Percentiles rank a stretch among this genome's conserved stretches.
phyloP scores from a whole-genome alignment of 1,140 invertebrate genomes.

The Drosophila miranda region DNA sequence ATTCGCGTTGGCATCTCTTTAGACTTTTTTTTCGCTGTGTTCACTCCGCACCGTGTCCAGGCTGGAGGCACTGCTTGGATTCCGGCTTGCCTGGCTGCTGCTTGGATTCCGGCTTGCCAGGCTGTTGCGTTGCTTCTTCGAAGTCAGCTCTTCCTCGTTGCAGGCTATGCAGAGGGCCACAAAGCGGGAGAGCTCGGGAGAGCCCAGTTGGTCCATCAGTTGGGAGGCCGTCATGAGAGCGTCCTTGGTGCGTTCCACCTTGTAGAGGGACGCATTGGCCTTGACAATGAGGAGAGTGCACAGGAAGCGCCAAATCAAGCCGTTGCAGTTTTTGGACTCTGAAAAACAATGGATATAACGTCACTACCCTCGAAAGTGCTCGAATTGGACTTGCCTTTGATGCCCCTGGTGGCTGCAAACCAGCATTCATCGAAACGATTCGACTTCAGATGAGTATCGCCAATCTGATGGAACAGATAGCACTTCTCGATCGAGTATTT shows the following conservation, averaged over 20 bases:
- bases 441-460: slow-evolving; percentile 50
- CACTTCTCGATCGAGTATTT: slow-evolving; percentile 69
- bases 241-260: slow-evolving; percentile 58
- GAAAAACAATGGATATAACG: background rate
- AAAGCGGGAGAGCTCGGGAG: slow-evolving; percentile 27
- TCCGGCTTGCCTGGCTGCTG: too few relatives aligned
- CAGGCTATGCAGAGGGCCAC: slow-evolving; percentile 36
- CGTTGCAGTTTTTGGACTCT: slow-evolving; percentile 66
- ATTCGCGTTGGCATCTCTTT: too few relatives aligned
- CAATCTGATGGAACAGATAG: slow-evolving; percentile 71
- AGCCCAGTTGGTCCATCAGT: slow-evolving; percentile 16
- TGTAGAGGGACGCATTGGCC: slow-evolving; percentile 59
- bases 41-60: too few relatives aligned
- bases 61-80: too few relatives aligned
- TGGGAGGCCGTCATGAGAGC: slow-evolving; percentile 33
- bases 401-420: slow-evolving; percentile 60
- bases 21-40: too few relatives aligned
- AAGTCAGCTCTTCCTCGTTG: slow-evolving; percentile 44
- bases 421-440: slow-evolving; percentile 64
- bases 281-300: slow-evolving; percentile 62
- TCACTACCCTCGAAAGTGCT: background rate
- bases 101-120: too few relatives aligned
- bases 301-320: slow-evolving; percentile 61
- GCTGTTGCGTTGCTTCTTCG: too few relatives aligned
- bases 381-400: slow-evolving; percentile 35